Conservation (phyloP, 2,888 invertebrate species). For the Dendrolimus pini region DNA sequence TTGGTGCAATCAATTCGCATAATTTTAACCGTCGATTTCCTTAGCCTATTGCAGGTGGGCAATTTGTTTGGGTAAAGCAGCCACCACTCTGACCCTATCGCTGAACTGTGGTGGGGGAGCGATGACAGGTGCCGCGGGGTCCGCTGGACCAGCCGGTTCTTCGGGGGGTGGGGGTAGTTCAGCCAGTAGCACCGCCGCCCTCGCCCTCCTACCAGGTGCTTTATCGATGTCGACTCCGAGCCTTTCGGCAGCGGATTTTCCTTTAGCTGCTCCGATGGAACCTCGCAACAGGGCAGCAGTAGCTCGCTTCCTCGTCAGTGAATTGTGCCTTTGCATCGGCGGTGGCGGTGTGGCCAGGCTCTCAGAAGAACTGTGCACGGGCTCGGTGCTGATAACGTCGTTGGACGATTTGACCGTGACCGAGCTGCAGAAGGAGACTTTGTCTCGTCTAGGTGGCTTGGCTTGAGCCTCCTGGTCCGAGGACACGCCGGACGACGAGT, state of each 20-base stretch:
- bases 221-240: conserved; percentile 58
- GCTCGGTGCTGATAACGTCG: conserved; percentile 73
- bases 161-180: conserved; percentile 90
- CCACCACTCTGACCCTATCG: conserved; percentile 90
- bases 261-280: conserved; percentile 30
- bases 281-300: conserved; percentile 75
- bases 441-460: conserved; percentile 52
- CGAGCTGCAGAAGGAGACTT: conserved; percentile 69
- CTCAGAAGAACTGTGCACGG: conserved; percentile 69
- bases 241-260: conserved; percentile 59
- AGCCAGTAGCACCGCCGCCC: conserved; percentile 85
- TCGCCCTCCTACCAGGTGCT: conserved; percentile 67
- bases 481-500: conserved; percentile 92
- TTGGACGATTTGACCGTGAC: conserved; percentile 70
- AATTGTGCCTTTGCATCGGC: conserved; percentile 78
- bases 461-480: conserved; percentile 84
- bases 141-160: conserved; percentile 64
- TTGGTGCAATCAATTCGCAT: too few relatives aligned
- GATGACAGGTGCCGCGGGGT: conserved; percentile 72
- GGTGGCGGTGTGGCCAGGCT: conserved; percentile 53
- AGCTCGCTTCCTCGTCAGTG: conserved; percentile 77
- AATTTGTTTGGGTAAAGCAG: conserved; percentile 85
- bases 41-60: conserved; percentile 57
- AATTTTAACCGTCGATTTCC: too few relatives aligned
- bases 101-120: conserved; percentile 95